Conservation (phyloP, 2,113 vertebrate species). For the Hemibagrus wyckioides region DNA sequence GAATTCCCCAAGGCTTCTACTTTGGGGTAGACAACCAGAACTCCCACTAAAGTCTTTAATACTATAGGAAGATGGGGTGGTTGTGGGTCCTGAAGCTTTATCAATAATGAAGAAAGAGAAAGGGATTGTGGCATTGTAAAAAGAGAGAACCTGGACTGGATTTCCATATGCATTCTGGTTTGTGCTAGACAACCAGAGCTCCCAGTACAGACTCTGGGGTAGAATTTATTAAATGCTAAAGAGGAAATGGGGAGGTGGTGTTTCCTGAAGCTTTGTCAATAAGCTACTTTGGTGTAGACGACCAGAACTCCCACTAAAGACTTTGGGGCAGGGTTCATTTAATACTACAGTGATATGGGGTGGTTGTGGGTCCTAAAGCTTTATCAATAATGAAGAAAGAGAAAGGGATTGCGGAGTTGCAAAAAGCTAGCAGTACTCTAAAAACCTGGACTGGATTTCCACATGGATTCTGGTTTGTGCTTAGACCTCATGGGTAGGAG, state of each 20-base stretch:
- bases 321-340: background rate
- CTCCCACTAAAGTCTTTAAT: background rate
- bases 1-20: too few relatives aligned
- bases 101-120: background rate
- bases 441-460: background rate
- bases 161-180: too few relatives aligned
- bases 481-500: too few relatives aligned
- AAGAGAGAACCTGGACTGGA: background rate
- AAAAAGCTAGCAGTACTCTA: background rate
- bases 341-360: background rate
- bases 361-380: background rate
- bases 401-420: background rate
- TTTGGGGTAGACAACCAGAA: too few relatives aligned
- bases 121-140: background rate
- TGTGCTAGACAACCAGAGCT: too few relatives aligned
- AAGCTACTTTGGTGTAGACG: too few relatives aligned
- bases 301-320: background rate
- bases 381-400: background rate
- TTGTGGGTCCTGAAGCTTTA: background rate
- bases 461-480: too few relatives aligned
- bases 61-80: background rate
- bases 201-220: too few relatives aligned
- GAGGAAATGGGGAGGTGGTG: too few relatives aligned
- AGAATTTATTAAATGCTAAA: too few relatives aligned
- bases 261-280: too few relatives aligned